phyloP scores from a whole-genome alignment of 2,797 vertebrate species.

The Limnodromus scolopaceus region DNA sequence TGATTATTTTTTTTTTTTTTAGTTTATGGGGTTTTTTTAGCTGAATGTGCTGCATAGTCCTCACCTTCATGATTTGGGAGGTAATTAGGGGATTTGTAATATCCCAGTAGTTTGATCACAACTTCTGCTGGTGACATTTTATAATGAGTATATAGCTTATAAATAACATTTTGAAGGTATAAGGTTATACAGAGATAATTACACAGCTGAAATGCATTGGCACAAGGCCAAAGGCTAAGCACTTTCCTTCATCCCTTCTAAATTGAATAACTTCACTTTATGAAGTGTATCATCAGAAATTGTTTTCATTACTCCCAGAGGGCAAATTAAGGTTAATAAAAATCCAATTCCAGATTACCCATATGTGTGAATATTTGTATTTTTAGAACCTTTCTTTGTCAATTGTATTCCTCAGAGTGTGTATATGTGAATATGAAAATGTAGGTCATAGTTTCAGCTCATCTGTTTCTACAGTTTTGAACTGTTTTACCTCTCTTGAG shows the following conservation, averaged over 20 bases:
- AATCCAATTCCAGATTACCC: not conserved
- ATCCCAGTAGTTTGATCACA: not conserved
- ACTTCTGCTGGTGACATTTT: not conserved
- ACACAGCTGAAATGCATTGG: conserved; percentile 31
- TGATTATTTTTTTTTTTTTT: not conserved
- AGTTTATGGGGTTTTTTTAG: not conserved
- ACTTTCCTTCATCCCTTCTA: not conserved
- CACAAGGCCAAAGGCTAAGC: conserved; percentile 41
- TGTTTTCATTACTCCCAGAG: conserved; percentile 48
- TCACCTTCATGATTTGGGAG: not conserved
- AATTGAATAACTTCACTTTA: conserved; percentile 48
- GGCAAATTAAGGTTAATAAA: conserved; percentile 59
- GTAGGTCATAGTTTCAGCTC: not conserved
- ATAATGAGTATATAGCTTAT: conserved; percentile 21
- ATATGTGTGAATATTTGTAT: conserved; percentile 20
- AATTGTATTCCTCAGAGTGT: not conserved
- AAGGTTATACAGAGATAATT: conserved; percentile 55
- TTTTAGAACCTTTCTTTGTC: conserved; percentile 1
- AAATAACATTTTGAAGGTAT: conserved; percentile 32
- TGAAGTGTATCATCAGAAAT: conserved; percentile 23
- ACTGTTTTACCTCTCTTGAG: not conserved
- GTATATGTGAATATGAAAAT: not conserved
- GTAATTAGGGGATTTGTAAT: conserved; percentile 9
- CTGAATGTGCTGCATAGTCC: not conserved
- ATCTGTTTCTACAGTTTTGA: not conserved